phyloP scores from a whole-genome alignment of 1,140 invertebrate genomes.

The Latrodectus geometricus region DNA sequence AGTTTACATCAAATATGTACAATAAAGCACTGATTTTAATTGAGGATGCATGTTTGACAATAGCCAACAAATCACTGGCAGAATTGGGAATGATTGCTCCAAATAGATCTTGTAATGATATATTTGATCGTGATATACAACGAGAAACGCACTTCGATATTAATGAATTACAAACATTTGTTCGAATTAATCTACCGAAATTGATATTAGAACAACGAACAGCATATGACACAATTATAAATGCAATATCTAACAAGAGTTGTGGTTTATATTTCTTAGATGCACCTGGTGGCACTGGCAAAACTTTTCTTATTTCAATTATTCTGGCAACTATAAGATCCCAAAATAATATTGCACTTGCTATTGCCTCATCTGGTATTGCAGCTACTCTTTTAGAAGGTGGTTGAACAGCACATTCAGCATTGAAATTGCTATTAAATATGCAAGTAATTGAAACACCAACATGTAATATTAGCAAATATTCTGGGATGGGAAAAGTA shows the following conservation, averaged over 20 bases:
- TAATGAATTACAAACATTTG: neutral
- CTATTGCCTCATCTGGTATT: constrained; percentile 73
- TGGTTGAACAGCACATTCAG: constrained; percentile 68
- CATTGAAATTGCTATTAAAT: constrained; percentile 61
- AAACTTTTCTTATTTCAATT: constrained; percentile 67
- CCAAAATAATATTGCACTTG: constrained; percentile 67
- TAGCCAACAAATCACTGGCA: too few relatives aligned
- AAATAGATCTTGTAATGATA: too few relatives aligned
- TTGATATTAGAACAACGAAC: neutral
- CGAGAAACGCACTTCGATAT: constrained; percentile 3
- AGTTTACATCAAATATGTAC: too few relatives aligned
- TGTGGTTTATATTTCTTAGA: constrained; percentile 57
- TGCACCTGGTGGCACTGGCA: constrained; percentile 66
- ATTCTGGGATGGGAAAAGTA: constrained; percentile 41
- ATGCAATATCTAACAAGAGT: constrained; percentile 11
- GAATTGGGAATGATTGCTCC: too few relatives aligned
- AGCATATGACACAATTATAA: neutral
- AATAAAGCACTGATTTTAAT: too few relatives aligned
- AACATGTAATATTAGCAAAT: constrained; percentile 30
- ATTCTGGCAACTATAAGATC: constrained; percentile 61
- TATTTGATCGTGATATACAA: neutral
- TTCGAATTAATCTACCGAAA: neutral
- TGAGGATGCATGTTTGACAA: too few relatives aligned
- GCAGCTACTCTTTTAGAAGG: constrained; percentile 71
- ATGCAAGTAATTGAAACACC: constrained; percentile 34